A percentile compares a stretch with the other conserved stretches of the same genome.
phyloP scores from a whole-genome alignment of 2,888 invertebrate species.

The Perithous albicinctus region DNA sequence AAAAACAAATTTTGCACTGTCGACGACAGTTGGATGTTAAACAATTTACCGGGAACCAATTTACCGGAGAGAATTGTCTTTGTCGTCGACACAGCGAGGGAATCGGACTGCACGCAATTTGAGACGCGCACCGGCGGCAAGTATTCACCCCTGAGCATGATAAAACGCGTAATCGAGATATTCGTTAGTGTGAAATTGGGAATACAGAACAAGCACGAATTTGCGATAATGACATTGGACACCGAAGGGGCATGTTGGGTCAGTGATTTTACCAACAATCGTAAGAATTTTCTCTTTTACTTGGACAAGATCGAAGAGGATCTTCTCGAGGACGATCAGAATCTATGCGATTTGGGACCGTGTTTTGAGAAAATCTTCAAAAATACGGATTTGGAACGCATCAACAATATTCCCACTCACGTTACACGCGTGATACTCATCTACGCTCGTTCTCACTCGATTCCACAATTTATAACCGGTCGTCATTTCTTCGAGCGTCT shows the following conservation, averaged over 20 bases:
- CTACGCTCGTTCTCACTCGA: constrained; percentile 89
- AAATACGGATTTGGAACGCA: constrained; percentile 15
- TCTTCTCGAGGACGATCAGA: constrained; percentile 83
- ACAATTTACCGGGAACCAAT: constrained; percentile 79
- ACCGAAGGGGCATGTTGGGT: constrained; percentile 86
- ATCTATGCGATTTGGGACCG: constrained; percentile 86
- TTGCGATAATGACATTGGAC: constrained; percentile 87
- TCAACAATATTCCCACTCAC: constrained; percentile 86
- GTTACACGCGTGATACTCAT: constrained; percentile 88
- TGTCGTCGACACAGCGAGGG: constrained; percentile 88
- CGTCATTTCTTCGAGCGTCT: constrained; percentile 85
- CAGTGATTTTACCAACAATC: constrained; percentile 88
- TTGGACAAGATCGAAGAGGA: constrained; percentile 87
- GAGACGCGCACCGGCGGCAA: constrained; percentile 86
- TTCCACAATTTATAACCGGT: constrained; percentile 87
- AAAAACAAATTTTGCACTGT: constrained; percentile 19
- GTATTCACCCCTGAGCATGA: constrained; percentile 87
- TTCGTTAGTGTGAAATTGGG: constrained; percentile 88
- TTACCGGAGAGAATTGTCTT: constrained; percentile 88
- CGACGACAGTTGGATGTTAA: constrained; percentile 40
- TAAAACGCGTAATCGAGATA: constrained; percentile 88
- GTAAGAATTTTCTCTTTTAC: constrained; percentile 86
- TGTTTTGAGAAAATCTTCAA: constrained; percentile 85
- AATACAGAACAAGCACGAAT: constrained; percentile 88
- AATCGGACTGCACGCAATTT: constrained; percentile 86